phyloP scores from a whole-genome alignment of 2,113 vertebrate genomes.

The Hemiprocne comata region DNA sequence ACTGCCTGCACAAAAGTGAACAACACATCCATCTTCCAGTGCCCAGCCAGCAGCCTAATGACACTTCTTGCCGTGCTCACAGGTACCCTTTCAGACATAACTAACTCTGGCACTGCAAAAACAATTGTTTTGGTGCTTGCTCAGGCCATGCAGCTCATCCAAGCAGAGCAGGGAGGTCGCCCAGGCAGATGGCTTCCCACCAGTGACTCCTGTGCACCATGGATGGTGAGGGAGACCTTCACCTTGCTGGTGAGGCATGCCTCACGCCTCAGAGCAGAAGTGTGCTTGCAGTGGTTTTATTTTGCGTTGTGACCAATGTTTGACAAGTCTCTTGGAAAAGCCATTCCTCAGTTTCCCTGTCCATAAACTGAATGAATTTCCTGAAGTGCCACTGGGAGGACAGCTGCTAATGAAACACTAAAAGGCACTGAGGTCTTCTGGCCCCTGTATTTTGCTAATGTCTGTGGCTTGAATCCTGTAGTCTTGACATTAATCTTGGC shows the following conservation, averaged over 20 bases:
- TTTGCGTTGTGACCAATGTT: neutral
- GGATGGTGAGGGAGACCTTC: too few species aligned
- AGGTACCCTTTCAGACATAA: conserved; percentile 36
- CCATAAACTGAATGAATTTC: neutral
- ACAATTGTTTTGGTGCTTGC: neutral
- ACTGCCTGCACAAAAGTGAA: conserved; percentile 41
- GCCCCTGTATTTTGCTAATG: neutral
- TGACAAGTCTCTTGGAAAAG: neutral
- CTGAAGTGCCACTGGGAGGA: neutral
- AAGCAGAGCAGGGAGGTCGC: neutral
- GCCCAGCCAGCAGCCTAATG: conserved; percentile 53
- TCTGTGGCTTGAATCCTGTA: neutral
- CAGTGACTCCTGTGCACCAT: neutral
- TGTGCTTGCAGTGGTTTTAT: neutral
- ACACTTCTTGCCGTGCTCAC: neutral
- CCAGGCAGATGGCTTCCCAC: neutral
- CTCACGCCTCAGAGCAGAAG: neutral
- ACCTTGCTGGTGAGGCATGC: neutral
- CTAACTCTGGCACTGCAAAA: conserved; percentile 25
- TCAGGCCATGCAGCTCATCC: neutral
- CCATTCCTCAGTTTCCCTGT: neutral
- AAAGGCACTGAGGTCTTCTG: neutral
- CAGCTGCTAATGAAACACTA: neutral
- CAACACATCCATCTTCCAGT: conserved; percentile 67
- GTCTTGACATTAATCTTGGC: neutral